Evolutionary conservation across 2,797 vertebrate species (phyloP).

Genomic region (Borostomias antarcticus): DNA sequence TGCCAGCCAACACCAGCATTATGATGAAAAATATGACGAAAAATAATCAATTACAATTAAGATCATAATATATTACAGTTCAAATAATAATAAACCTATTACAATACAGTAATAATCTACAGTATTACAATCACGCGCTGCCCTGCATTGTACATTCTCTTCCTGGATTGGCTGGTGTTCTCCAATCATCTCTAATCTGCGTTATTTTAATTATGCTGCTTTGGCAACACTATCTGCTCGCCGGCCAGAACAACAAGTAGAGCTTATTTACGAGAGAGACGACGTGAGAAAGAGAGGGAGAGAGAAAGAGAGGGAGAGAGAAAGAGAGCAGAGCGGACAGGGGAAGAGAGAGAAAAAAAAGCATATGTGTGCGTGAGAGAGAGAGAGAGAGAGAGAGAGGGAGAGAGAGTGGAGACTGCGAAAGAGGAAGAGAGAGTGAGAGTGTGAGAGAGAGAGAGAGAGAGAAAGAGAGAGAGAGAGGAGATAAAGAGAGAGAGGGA

Average conservation of each 20-base stretch:
- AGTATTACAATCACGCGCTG: too few relatives aligned
- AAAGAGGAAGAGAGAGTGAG: neutral
- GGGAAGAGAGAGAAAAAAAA: conserved; percentile 4
- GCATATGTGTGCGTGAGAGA: too few relatives aligned
- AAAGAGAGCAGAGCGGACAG: conserved; percentile 4
- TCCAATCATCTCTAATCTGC: conserved; percentile 74
- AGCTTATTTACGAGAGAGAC: conserved; percentile 67
- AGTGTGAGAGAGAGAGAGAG: neutral
- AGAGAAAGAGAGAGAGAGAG: neutral
- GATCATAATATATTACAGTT: too few relatives aligned
- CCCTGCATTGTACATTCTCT: too few relatives aligned
- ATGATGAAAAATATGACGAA: too few relatives aligned
- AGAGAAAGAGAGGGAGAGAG: conserved; percentile 18
- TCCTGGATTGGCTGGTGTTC: too few relatives aligned
- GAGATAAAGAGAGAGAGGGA: neutral
- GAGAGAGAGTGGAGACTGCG: neutral
- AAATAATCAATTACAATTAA: too few relatives aligned
- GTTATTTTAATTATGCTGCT: conserved; percentile 75
- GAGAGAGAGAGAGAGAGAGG: neutral
- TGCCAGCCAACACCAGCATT: too few relatives aligned
- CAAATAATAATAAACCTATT: too few relatives aligned
- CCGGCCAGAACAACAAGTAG: conserved; percentile 67
- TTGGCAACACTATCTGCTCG: conserved; percentile 63
- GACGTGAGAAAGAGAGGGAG: conserved; percentile 48
- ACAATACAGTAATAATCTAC: too few relatives aligned